phyloP scores from a whole-genome alignment of 1,140 invertebrate species.

The Rhyzopertha dominica region DNA sequence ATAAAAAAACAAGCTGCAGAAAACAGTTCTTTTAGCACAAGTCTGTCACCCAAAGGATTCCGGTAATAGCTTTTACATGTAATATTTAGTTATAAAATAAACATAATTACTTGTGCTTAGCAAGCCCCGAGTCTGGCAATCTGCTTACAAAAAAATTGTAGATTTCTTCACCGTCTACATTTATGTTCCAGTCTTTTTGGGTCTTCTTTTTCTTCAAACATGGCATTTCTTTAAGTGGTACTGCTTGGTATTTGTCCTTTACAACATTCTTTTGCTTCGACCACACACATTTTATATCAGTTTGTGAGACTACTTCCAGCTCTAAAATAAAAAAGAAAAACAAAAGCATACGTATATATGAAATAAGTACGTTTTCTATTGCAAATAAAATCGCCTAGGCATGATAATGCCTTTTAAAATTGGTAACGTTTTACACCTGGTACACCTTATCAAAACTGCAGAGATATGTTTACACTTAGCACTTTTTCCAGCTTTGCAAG shows the following conservation, averaged over 20 bases:
- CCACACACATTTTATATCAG: slow-evolving; percentile 11
- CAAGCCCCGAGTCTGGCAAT: slow-evolving; percentile 1
- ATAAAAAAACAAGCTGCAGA: too few relatives aligned
- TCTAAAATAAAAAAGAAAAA: too few relatives aligned
- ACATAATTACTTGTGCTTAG: slow-evolving; percentile 4
- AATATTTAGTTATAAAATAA: slow-evolving; percentile 3
- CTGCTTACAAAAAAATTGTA: slow-evolving; percentile 1
- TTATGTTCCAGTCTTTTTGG: not conserved
- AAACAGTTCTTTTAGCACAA: too few relatives aligned
- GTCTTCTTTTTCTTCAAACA: slow-evolving; percentile 1
- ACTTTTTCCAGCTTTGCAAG: too few relatives aligned
- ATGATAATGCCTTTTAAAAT: too few relatives aligned
- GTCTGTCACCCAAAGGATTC: not conserved
- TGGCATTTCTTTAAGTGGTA: slow-evolving; percentile 3
- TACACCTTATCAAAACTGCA: too few relatives aligned
- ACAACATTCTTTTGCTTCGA: slow-evolving; percentile 3
- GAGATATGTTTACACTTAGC: too few relatives aligned
- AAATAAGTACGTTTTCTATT: too few relatives aligned
- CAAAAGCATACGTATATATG: too few relatives aligned
- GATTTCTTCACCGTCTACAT: not conserved
- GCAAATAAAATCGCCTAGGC: too few relatives aligned
- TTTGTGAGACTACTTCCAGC: slow-evolving; percentile 3
- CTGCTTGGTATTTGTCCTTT: slow-evolving; percentile 4
- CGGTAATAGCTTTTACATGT: not conserved
- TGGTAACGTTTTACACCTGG: too few relatives aligned